phyloP scores from a whole-genome alignment of 2,888 invertebrate genomes.

The Tachina grossa region DNA sequence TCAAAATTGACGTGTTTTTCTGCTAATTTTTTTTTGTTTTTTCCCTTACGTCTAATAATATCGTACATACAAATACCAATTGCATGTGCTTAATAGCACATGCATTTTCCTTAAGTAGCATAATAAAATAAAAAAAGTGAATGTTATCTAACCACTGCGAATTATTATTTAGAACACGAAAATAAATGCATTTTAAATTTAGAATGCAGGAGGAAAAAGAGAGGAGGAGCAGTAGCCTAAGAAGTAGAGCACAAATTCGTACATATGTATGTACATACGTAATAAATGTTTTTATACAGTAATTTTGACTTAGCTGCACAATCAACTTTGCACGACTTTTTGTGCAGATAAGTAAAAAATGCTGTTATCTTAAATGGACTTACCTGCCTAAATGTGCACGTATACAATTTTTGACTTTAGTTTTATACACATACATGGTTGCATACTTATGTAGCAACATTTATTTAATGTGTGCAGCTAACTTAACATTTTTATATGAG shows the following conservation, averaged over 20 bases:
- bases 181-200: slow-evolving; percentile 62
- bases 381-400: too few species aligned
- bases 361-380: too few species aligned
- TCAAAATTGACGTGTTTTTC: slow-evolving; percentile 6
- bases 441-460: too few species aligned
- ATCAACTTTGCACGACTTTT: too few species aligned
- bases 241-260: neutral
- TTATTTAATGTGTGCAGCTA: too few species aligned
- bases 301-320: too few species aligned
- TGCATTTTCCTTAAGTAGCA: slow-evolving; percentile 38
- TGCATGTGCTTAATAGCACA: slow-evolving; percentile 41
- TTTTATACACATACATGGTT: too few species aligned
- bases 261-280: neutral
- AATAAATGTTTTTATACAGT: too few species aligned
- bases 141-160: slow-evolving; percentile 65
- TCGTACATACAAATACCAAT: slow-evolving; percentile 18
- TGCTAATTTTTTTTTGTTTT: neutral
- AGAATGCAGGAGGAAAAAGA: slow-evolving; percentile 30
- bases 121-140: slow-evolving; percentile 41
- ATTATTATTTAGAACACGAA: slow-evolving; percentile 66
- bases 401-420: too few species aligned
- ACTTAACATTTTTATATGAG: too few species aligned
- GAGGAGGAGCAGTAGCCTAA: neutral
- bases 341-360: too few species aligned
- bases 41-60: too few species aligned